phyloP scores from a whole-genome alignment of 2,888 invertebrate species.

The Oscheius sp. region DNA sequence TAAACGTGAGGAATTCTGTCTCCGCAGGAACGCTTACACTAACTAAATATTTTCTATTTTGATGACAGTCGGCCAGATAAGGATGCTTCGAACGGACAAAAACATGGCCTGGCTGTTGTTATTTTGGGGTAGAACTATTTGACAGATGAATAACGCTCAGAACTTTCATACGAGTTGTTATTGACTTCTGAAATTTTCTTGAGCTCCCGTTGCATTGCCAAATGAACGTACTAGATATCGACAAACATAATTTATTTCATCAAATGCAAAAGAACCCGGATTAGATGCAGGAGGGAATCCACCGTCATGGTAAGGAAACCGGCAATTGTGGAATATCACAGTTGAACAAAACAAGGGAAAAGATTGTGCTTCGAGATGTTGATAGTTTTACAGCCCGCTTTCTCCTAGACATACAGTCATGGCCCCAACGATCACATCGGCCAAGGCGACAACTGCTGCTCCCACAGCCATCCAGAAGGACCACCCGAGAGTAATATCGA shows the following conservation, averaged over 20 bases:
- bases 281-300: constrained; percentile 6
- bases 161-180: too few species aligned
- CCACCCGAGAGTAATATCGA: constrained; percentile 44
- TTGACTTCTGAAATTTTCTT: neutral
- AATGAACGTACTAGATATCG: neutral
- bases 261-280: constrained; percentile 23
- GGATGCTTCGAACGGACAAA: too few species aligned
- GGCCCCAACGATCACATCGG: constrained; percentile 50
- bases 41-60: too few species aligned
- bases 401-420: constrained; percentile 53
- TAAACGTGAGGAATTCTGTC: too few species aligned
- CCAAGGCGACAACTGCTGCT: constrained; percentile 47
- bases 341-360: constrained; percentile 11
- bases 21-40: too few species aligned
- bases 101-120: too few species aligned
- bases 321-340: constrained; percentile 30
- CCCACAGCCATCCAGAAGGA: constrained; percentile 58
- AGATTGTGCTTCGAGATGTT: constrained; percentile 19
- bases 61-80: too few species aligned
- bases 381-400: constrained; percentile 29
- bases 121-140: too few species aligned
- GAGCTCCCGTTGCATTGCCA: neutral
- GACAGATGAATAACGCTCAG: too few species aligned
- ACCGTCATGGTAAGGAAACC: constrained; percentile 20
- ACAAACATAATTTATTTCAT: neutral